Percentiles rank a stretch among this genome's conserved stretches.
phyloP scores from a whole-genome alignment of 2,888 invertebrate genomes.

The Phoenoteleia sp. region DNA sequence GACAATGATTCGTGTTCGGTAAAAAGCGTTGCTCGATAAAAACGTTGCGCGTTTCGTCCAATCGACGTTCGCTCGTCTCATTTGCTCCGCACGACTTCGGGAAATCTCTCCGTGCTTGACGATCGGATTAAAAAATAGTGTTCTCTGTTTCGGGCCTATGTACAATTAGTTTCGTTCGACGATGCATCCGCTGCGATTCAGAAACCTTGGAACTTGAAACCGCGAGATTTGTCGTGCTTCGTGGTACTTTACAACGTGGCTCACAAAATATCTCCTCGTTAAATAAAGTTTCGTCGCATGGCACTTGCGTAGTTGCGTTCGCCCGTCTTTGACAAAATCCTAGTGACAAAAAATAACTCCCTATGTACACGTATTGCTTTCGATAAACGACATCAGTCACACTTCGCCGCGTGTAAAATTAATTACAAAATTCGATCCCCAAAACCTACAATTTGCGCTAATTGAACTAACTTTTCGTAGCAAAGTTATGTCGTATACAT shows the following conservation, averaged over 20 bases:
- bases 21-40: too few species aligned
- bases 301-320: conserved; percentile 9
- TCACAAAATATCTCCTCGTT: conserved; percentile 20
- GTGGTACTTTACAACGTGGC: conserved; percentile 31
- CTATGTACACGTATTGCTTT: conserved; percentile 5
- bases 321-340: background rate
- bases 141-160: conserved; percentile 12
- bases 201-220: conserved; percentile 49
- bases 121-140: conserved; percentile 35
- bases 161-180: conserved; percentile 45
- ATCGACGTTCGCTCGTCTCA: background rate
- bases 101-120: background rate
- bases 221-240: conserved; percentile 13
- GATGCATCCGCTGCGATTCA: conserved; percentile 26
- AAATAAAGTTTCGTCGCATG: conserved; percentile 22
- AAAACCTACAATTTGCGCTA: background rate
- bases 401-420: background rate
- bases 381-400: background rate
- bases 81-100: background rate
- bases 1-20: too few species aligned
- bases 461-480: background rate
- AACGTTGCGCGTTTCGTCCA: background rate
- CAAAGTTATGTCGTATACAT: background rate
- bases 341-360: background rate
- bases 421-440: background rate